Evolutionary conservation across 2,888 invertebrate genomes (phyloP), one percentile per base, ranked within the genome.

Genomic region (Crocallis elinguaria): DNA sequence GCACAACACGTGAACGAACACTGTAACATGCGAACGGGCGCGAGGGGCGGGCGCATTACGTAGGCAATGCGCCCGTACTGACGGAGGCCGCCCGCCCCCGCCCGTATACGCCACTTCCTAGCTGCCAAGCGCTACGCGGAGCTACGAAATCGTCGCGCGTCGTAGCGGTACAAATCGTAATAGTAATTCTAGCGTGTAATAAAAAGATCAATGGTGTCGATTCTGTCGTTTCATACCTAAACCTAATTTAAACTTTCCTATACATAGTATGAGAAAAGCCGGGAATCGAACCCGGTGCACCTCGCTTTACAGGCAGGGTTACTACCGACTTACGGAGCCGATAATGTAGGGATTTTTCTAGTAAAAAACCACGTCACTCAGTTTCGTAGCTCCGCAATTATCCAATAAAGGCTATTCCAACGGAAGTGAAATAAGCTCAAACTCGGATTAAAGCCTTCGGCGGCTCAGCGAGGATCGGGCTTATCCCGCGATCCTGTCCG

Each of bases 1-100:
- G 32, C 35, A 50, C 21, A 60, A 66, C 66, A 68, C 75, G 74
- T 61, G 62, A 67, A 57, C 52, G 59, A 62, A 73, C 62, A 69
- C 51, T 62, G 52, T 59, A 42, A 65, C 49, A 62, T 35, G 19
- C 46, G 32, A 57, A 37, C 58, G 51, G 37, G 45, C 43, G 58
- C 50, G 69, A 63, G 64, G 45, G 21, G 41, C 84, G 79, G 60
- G 76, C 85, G 76, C 78, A 76, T 84, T 67, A 76, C 84, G 77
- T 79, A 73, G 79, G 69, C 75, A 75, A 74, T 82, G 86, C 84
- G 82, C 73, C 81, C 80, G 68, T 72, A 88, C 88, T 88, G 86
- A 75, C 79, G 75, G 63, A 64, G 65, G 46, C 60, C 55, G 45
- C 64, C 62, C 67, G 50, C 61, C 52, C 60, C 62, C 67, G 58